Base-by-base conservation (phyloP, 2,113 vertebrate species). In the Campylorhamphus procurvoides region DNA sequence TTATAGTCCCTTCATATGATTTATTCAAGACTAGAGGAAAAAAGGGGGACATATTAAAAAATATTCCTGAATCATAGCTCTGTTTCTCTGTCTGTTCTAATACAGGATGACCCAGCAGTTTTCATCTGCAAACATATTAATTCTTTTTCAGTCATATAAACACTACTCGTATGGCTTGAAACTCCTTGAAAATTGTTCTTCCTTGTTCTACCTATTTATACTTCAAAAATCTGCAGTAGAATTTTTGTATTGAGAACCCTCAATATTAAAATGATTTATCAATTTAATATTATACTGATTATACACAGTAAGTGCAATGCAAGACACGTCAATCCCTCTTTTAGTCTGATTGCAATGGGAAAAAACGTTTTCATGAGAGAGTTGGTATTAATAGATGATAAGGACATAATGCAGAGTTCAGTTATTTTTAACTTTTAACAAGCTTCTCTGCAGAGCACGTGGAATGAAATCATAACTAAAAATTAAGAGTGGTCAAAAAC, bases 381-480 rank as follows among this genome's bases (percentile, higher is more conserved):
- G 68, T 29, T 28, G 56, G 47, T 95, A 94, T 96, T 94, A 97
- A 96, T 96, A 97, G 93, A 96, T 79, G 72, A 96, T 95, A 95
- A 94, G 85, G 84, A 82, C 74, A 93, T 91, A 96, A 96, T 66
- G 63, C 66, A 84, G 93, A 87, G 63, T 94, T 96, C 73, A 84
- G 93, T 93, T 97, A 97, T 96, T 96, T 97, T 98, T 97, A 96
- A 94, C 93, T 94, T 95, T 93, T 96, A 96, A 94, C 66, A 96
- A 96, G 68, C 73, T 81, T 69, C 82, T 93, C 35, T 84, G 75
- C 52, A 90, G 83, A 95, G 87, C 35, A 37, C 40, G 69, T 86
- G 66, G 77, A 95, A 88, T 90, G 64, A 93, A 97, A 90, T 83
- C 49, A 75, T 59, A 75, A 68, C 83, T 94, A n/a, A 79, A 86